phyloP scores from a whole-genome alignment of 2,797 vertebrate genomes.

The Iguana delicatissima region DNA sequence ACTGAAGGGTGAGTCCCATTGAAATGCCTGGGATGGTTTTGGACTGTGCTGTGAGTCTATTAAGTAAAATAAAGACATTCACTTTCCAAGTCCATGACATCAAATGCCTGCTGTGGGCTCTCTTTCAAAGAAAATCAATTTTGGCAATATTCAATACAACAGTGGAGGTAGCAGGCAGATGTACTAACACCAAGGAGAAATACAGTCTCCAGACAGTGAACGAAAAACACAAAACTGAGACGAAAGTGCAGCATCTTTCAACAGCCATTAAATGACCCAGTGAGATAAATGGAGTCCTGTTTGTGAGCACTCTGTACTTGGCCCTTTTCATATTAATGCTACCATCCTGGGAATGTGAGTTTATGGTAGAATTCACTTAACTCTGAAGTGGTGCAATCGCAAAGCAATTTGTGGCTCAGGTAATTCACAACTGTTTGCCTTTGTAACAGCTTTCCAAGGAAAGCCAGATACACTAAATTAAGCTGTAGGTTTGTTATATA shows the following conservation, averaged over 20 bases:
- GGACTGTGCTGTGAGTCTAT: not conserved
- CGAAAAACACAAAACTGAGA: constrained; percentile 33
- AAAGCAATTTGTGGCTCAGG: constrained; percentile 55
- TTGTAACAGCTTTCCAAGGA: constrained; percentile 30
- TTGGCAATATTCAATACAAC: constrained; percentile 19
- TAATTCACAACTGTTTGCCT: constrained; percentile 44
- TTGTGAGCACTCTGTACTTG: constrained; percentile 27
- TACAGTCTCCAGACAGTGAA: not conserved
- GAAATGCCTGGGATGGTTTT: not conserved
- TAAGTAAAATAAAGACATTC: constrained; percentile 4
- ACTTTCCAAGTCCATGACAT: not conserved
- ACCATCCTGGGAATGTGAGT: constrained; percentile 37
- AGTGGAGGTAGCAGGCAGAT: constrained; percentile 27
- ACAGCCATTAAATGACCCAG: constrained; percentile 7
- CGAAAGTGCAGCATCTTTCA: constrained; percentile 17
- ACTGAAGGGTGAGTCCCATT: too few species aligned
- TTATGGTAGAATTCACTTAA: constrained; percentile 53
- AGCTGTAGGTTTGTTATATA: constrained; percentile 46
- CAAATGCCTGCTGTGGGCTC: not conserved
- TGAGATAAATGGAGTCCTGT: constrained; percentile 34
- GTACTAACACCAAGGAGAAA: constrained; percentile 10
- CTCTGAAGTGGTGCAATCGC: constrained; percentile 54
- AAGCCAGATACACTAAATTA: constrained; percentile 39
- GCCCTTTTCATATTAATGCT: constrained; percentile 40
- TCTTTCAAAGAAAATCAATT: constrained; percentile 18